These are phyloP conservation scores for Eilema griseolum DNA, from an alignment of 2,888 invertebrate species.

Conservation along the genomic window DNA sequence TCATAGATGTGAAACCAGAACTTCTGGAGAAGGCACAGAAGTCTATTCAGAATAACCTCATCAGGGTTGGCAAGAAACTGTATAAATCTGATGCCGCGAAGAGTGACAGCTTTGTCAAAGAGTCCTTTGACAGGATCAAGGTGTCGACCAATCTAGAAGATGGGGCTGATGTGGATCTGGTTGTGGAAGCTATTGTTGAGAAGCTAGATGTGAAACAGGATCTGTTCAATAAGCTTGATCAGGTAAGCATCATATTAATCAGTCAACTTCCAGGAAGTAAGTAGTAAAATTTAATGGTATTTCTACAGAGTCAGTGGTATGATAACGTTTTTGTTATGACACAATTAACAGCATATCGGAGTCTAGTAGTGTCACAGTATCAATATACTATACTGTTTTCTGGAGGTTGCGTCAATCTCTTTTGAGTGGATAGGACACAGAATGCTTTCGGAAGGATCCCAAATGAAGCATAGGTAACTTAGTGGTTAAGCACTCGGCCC, in stretches of 20 bases:
- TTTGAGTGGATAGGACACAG: no score
- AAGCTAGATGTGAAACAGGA: conserved; percentile 92
- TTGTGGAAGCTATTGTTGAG: conserved; percentile 95
- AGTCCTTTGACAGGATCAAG: conserved; percentile 86
- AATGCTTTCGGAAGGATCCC: no score
- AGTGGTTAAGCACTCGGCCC: no score
- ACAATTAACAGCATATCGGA: no score
- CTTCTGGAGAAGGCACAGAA: conserved; percentile 91
- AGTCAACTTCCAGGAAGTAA: no score
- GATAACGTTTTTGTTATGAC: no score
- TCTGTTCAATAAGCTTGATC: conserved; percentile 91
- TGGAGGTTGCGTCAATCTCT: no score
- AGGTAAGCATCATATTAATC: conserved; percentile 67
- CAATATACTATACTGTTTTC: no score
- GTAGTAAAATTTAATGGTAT: no score
- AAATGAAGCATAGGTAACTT: no score
- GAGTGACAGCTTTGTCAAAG: conserved; percentile 89
- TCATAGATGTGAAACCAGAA: conserved; percentile 92
- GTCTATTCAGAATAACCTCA: conserved; percentile 90
- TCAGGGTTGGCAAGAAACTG: conserved; percentile 92
- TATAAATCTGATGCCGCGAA: conserved; percentile 89
- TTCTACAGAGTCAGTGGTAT: no score
- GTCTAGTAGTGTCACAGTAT: no score
- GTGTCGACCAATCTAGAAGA: conserved; percentile 88
- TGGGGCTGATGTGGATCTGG: conserved; percentile 83